Conservation (phyloP, 2,113 vertebrate species). For the Pangasianodon hypophthalmus region DNA sequence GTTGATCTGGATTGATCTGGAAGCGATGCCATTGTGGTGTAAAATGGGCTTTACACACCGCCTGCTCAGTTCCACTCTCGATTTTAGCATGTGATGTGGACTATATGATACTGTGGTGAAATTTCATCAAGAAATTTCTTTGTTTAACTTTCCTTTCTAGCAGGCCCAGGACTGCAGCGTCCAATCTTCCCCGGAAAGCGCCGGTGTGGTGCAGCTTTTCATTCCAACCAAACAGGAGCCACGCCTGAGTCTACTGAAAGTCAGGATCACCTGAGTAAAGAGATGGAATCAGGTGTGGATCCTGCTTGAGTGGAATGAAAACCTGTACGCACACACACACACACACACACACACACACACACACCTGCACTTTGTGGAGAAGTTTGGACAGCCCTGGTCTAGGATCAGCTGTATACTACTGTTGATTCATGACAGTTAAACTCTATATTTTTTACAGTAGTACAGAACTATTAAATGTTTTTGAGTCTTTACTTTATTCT, state of each 20-base stretch:
- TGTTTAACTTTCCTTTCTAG: neutral
- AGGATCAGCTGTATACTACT: neutral
- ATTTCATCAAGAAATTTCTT: neutral
- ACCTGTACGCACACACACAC: no score
- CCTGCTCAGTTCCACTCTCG: neutral
- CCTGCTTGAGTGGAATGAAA: no score
- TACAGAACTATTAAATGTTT: neutral
- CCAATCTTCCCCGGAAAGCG: no score
- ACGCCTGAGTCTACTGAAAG: no score
- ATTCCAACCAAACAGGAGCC: no score
- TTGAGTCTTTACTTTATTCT: neutral
- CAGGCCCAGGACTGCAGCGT: no score
- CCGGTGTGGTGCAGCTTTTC: no score
- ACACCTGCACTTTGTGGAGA: no score
- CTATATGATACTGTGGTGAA: neutral
- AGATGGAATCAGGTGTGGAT: no score
- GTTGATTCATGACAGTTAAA: neutral
- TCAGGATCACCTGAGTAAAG: no score
- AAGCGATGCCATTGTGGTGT: neutral
- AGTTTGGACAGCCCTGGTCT: no score
- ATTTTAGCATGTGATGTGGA: neutral
- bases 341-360: no score
- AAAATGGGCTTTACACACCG: neutral
- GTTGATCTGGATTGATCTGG: neutral
- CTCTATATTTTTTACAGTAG: neutral